These are phyloP conservation scores for Oreochromis aureus DNA, from an alignment of 2,113 vertebrate species.

Conservation along the genomic window DNA sequence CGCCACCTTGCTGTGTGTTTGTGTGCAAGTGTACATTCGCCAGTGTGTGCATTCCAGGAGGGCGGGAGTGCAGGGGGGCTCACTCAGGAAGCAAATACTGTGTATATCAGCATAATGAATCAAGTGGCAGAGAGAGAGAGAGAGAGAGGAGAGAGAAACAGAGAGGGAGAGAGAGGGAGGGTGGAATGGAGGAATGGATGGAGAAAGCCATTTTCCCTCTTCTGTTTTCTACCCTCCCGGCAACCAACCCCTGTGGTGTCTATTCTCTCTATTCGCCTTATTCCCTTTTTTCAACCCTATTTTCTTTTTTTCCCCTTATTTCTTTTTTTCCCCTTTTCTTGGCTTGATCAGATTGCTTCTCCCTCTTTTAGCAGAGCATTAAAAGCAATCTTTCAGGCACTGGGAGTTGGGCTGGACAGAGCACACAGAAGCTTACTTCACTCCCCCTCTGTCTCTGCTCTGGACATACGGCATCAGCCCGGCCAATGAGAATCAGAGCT, in stretches of 20 bases:
- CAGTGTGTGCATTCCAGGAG: conserved; percentile 56
- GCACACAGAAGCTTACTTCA: neutral
- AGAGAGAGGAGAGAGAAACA: conserved; percentile 21
- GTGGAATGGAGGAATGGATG: conserved; percentile 29
- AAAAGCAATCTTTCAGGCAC: neutral
- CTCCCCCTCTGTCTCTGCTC: neutral
- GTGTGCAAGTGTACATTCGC: conserved; percentile 22
- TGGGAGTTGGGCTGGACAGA: neutral
- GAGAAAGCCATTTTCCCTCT: conserved; percentile 65
- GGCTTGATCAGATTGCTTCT: conserved; percentile 12
- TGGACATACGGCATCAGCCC: neutral
- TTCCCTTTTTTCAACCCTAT: neutral
- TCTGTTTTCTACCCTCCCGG: conserved; percentile 56
- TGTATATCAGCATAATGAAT: conserved; percentile 83
- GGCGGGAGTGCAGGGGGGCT: conserved; percentile 64
- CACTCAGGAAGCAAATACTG: conserved; percentile 77
- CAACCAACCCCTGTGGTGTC: conserved; percentile 54
- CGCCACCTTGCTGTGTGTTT: conserved; percentile 59
- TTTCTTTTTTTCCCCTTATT: neutral
- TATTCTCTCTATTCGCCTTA: conserved; percentile 35
- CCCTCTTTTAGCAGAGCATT: neutral
- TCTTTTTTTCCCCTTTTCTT: neutral
- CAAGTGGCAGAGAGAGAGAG: conserved; percentile 60
- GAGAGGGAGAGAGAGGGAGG: neutral
- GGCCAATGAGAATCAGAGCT: neutral